phyloP scores from a whole-genome alignment of 2,888 invertebrate species.

The Maniola hyperantus region DNA sequence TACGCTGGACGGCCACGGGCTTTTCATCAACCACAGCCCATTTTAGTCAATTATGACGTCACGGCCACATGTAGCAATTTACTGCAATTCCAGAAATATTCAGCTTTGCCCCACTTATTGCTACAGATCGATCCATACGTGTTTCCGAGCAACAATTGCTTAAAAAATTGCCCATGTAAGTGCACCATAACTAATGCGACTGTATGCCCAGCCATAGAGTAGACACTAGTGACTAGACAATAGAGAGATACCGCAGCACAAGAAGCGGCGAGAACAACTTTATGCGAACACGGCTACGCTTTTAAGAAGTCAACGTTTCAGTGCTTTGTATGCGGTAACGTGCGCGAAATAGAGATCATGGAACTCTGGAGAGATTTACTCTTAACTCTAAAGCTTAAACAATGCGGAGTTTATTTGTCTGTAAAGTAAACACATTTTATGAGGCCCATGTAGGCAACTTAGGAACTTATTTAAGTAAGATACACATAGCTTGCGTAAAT shows the following conservation, averaged over 20 bases:
- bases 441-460: slow-evolving; percentile 25
- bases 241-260: slow-evolving; percentile 37
- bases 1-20: too few relatives aligned
- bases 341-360: slow-evolving; percentile 41
- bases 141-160: too few relatives aligned
- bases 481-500: not conserved
- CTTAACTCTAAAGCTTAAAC: slow-evolving; percentile 51
- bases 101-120: too few relatives aligned
- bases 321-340: slow-evolving; percentile 38
- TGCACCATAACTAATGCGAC: too few relatives aligned
- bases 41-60: too few relatives aligned
- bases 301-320: slow-evolving; percentile 53
- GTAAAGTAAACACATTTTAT: slow-evolving; percentile 34
- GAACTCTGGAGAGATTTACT: slow-evolving; percentile 36
- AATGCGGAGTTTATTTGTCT: slow-evolving; percentile 30
- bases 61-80: too few relatives aligned
- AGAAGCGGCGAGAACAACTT: slow-evolving; percentile 54
- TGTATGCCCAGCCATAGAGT: not conserved
- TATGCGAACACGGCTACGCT: slow-evolving; percentile 66
- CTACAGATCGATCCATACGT: too few relatives aligned
- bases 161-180: too few relatives aligned
- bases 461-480: not conserved
- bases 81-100: too few relatives aligned
- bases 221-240: too few relatives aligned
- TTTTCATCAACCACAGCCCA: too few relatives aligned